phyloP scores from a whole-genome alignment of 2,797 vertebrate species.

The Aldrovandia affinis region DNA sequence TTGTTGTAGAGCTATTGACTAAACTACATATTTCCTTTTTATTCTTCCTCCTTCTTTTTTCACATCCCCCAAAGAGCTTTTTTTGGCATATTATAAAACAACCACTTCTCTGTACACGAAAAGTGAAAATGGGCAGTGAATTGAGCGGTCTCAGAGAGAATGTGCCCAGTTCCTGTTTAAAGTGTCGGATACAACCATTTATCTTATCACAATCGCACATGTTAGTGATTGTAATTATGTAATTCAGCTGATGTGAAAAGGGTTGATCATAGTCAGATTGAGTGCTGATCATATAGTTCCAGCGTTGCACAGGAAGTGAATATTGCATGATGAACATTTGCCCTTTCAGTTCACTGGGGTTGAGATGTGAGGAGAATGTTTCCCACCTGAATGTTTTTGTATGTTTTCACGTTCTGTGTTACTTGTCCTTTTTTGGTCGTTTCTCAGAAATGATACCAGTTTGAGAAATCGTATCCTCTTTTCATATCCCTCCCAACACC shows the following conservation, averaged over 20 bases:
- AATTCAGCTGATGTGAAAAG: no score
- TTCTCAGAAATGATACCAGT: not conserved
- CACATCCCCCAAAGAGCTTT: not conserved
- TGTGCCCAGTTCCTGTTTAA: not conserved
- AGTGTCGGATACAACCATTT: not conserved
- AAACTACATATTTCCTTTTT: no score
- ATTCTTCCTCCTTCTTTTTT: not conserved
- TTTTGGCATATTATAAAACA: not conserved
- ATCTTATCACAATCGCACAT: not conserved
- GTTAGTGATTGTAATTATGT: not conserved
- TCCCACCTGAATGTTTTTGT: not conserved
- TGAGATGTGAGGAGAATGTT: not conserved
- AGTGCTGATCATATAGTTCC: no score
- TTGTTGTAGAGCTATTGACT: no score
- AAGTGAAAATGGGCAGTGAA: not conserved
- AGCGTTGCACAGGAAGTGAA: no score
- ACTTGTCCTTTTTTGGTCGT: not conserved
- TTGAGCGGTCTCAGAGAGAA: not conserved
- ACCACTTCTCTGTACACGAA: not conserved
- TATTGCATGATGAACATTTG: no score
- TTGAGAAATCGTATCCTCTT: not conserved
- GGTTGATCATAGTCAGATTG: no score
- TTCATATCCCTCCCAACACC: not conserved
- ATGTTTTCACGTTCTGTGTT: not conserved
- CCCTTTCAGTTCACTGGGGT: no score